phyloP scores from a whole-genome alignment of 2,113 vertebrate species.

The Pteropus alecto region DNA sequence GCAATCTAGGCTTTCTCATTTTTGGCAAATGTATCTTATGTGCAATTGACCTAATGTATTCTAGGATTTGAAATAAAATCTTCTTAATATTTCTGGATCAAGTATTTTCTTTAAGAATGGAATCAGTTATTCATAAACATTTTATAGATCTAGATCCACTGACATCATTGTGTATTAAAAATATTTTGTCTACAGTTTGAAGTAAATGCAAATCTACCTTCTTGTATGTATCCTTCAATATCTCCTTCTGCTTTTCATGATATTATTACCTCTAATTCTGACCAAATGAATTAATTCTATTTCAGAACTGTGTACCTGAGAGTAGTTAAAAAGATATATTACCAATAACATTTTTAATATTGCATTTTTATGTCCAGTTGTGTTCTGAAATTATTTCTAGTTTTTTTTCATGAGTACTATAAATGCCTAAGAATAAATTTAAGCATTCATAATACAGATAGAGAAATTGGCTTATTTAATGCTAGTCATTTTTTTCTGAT shows the following conservation, averaged over 20 bases:
- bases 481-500: not conserved
- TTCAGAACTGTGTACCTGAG: conserved; percentile 20
- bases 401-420: not conserved
- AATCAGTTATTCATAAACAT: not conserved
- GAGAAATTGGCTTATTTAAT: not conserved
- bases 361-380: not conserved
- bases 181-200: not conserved
- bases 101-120: not conserved
- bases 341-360: not conserved
- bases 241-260: not conserved
- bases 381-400: not conserved
- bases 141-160: not conserved
- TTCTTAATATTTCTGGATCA: not conserved
- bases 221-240: not conserved
- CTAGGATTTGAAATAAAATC: not conserved
- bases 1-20: not conserved
- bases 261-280: not conserved
- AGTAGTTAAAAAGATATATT: not conserved
- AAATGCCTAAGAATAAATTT: not conserved
- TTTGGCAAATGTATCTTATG: not conserved
- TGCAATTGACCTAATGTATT: not conserved
- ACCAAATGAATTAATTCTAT: not conserved
- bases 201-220: not conserved
- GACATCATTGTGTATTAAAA: not conserved
- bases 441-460: not conserved